These are phyloP conservation scores for Drosophila paramelanica DNA, from an alignment of 2,888 invertebrate genomes.

Conservation along the genomic window DNA sequence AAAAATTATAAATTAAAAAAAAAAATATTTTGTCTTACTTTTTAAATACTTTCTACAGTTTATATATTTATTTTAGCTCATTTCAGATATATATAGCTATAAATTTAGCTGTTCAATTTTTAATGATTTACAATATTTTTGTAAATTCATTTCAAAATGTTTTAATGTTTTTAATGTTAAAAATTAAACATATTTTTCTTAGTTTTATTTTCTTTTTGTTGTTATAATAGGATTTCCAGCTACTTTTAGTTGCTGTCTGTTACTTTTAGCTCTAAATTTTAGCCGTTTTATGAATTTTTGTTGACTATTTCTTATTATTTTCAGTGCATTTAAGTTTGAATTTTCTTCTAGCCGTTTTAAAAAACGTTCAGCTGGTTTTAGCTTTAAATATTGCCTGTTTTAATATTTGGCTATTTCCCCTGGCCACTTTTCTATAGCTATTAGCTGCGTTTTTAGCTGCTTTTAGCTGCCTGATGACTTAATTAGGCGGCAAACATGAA, in stretches of 20 bases:
- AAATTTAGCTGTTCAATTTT: no score
- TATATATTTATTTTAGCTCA: not conserved
- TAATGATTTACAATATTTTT: no score
- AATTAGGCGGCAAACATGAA: conserved; percentile 77
- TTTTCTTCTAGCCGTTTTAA: not conserved
- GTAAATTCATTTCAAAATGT: no score
- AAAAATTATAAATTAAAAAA: conserved; percentile 26
- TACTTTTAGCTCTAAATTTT: no score
- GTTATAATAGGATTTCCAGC: no score
- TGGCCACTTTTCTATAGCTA: conserved; percentile 13
- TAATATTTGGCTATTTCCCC: conserved; percentile 2
- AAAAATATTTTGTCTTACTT: conserved; percentile 1
- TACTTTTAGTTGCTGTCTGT: no score
- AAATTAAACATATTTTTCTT: no score
- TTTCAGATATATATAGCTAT: not conserved
- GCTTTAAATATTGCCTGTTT: not conserved
- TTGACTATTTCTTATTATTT: no score
- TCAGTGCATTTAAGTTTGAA: not conserved
- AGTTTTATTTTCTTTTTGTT: no score
- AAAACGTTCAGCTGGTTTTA: not conserved
- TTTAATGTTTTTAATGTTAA: no score
- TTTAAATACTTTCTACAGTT: not conserved
- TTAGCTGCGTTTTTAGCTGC: conserved; percentile 53
- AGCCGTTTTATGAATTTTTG: no score
- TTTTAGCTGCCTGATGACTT: conserved; percentile 77